Percentiles rank a stretch among this genome's conserved stretches.
phyloP scores from a whole-genome alignment of 1,140 invertebrate species.

The Drosophila varians region DNA sequence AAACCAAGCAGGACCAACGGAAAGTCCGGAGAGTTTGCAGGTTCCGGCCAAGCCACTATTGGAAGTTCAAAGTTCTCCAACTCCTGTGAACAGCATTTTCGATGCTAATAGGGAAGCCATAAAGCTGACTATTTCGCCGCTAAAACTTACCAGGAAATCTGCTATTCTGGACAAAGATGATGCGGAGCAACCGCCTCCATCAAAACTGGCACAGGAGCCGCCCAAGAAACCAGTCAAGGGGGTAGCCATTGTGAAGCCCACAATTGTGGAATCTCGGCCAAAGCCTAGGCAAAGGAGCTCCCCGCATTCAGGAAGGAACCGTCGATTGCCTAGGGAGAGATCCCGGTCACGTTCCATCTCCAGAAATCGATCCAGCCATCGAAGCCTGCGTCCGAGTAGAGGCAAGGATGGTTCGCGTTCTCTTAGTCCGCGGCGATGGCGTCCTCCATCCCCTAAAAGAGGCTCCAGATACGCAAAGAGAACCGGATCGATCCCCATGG shows the following conservation, averaged over 20 bases:
- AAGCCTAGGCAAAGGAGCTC: constrained; percentile 36
- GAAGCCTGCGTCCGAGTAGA: constrained; percentile 21
- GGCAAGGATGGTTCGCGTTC: constrained; percentile 49
- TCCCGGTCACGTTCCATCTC: constrained; percentile 61
- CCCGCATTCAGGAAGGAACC: background rate
- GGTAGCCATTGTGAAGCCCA: constrained; percentile 78
- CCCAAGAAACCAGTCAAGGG: constrained; percentile 51
- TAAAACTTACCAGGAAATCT: constrained; percentile 68
- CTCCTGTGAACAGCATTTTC: constrained; percentile 71
- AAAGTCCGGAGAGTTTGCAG: constrained; percentile 5
- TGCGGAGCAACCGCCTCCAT: constrained; percentile 16
- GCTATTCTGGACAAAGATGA: constrained; percentile 74
- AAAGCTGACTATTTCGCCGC: constrained; percentile 72
- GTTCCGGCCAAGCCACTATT: background rate
- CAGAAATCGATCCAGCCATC: constrained; percentile 39
- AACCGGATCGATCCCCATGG: constrained; percentile 8
- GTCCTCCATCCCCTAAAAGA: constrained; percentile 43
- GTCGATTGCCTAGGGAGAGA: constrained; percentile 8
- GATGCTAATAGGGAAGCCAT: constrained; percentile 78
- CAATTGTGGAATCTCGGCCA: constrained; percentile 63
- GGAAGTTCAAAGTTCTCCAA: background rate
- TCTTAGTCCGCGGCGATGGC: constrained; percentile 57
- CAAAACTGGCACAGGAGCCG: constrained; percentile 25
- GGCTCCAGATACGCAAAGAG: constrained; percentile 6
- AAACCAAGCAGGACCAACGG: background rate